A percentile compares a stretch with the other conserved stretches of the same genome.
phyloP scores from a whole-genome alignment of 2,888 invertebrate genomes.

The Scaptodrosophila latifasciaeformis region DNA sequence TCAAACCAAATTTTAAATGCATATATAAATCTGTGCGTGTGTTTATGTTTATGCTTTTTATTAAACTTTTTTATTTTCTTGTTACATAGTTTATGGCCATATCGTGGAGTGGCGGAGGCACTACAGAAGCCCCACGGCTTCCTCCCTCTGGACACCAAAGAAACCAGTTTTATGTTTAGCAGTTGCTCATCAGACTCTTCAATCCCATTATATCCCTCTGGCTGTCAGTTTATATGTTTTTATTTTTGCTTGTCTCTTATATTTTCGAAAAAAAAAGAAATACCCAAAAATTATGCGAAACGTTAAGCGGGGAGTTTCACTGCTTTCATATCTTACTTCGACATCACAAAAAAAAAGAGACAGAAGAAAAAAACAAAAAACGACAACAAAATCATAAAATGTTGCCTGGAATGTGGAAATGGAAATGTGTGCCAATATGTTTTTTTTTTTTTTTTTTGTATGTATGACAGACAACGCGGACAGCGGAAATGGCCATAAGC shows the following conservation, averaged over 20 bases:
- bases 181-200: neutral
- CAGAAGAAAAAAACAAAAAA: neutral
- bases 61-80: too few relatives aligned
- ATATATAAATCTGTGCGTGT: too few relatives aligned
- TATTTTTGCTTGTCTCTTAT: neutral
- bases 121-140: too few relatives aligned
- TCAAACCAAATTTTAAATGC: too few relatives aligned
- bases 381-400: constrained; percentile 9
- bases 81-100: too few relatives aligned
- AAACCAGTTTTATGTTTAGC: constrained; percentile 20
- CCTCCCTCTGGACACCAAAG: neutral
- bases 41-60: too few relatives aligned
- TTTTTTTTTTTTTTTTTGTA: too few relatives aligned
- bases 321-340: constrained; percentile 29
- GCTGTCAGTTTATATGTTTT: neutral
- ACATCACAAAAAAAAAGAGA: neutral
- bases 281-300: constrained; percentile 27
- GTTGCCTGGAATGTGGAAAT: constrained; percentile 37
- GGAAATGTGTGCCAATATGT: constrained; percentile 63
- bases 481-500: constrained; percentile 58
- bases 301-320: constrained; percentile 48
- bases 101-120: too few relatives aligned
- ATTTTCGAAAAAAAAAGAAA: constrained; percentile 33
- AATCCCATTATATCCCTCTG: too few relatives aligned
- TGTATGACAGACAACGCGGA: too few relatives aligned